These are phyloP conservation scores for Gymnosoma rotundatum DNA, from an alignment of 2,888 invertebrate species.

Conservation along the genomic window DNA sequence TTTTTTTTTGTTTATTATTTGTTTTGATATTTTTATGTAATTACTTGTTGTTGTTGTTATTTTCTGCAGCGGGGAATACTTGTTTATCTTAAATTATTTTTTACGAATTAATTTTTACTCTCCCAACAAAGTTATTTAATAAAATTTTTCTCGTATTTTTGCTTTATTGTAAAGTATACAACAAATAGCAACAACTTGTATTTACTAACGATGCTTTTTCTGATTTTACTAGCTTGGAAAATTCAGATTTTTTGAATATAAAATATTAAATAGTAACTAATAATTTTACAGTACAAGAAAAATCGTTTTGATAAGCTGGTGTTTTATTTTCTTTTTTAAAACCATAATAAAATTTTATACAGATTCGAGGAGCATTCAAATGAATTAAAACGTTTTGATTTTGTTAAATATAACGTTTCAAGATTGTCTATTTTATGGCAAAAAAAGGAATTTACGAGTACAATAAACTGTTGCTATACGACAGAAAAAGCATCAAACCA, in stretches of 20 bases:
- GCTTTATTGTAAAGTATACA: constrained; percentile 69
- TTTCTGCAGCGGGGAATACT: constrained; percentile 2
- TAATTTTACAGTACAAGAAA: too few relatives aligned
- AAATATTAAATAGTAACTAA: too few relatives aligned
- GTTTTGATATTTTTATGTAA: constrained; percentile 41
- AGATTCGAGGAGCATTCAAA: too few relatives aligned
- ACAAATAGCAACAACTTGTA: constrained; percentile 64
- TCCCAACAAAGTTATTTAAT: constrained; percentile 33
- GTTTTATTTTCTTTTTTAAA: background rate
- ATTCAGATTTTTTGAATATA: too few relatives aligned
- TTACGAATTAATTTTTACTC: constrained; percentile 13
- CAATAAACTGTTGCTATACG: too few relatives aligned
- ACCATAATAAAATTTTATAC: too few relatives aligned
- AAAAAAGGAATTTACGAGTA: too few relatives aligned
- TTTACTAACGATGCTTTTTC: background rate
- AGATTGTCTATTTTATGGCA: too few relatives aligned
- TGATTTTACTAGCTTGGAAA: background rate
- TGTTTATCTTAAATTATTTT: constrained; percentile 2
- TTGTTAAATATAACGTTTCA: too few relatives aligned
- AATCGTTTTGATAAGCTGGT: too few relatives aligned
- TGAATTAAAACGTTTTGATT: too few relatives aligned
- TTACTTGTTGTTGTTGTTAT: constrained; percentile 16
- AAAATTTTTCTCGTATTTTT: constrained; percentile 48
- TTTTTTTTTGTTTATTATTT: constrained; percentile 12
- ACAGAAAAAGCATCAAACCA: too few relatives aligned